Base-by-base conservation (phyloP, 1,140 invertebrate genomes). In the Charaxes varanes region DNA sequence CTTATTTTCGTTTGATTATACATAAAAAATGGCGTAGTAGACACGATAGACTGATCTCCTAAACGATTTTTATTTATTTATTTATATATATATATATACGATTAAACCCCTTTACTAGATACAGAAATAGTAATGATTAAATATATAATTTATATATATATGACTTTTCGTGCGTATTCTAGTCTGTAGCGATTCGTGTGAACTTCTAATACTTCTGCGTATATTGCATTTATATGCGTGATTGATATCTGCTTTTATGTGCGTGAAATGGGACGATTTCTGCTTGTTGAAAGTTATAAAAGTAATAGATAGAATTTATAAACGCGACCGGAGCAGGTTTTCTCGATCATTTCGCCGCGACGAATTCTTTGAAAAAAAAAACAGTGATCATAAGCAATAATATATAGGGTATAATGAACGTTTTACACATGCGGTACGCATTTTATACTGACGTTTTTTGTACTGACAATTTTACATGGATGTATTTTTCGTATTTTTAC, bases 211-310 rank as follows among this genome's bases (percentile, higher is more conserved):
- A 27, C 28, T 23, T 28, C 16, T 16, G 12, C 22, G 8, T 41
- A 17, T 18, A 19, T 10, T 13, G 16, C 5, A 6, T 1, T 34
- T 13, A 10, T 33, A 22, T n/a, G 22, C 2, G n/a, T 27, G 23
- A 5, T 26, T n/a, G 14, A 26, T 33, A 33, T 3, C 21, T 31
- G 30, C 21, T 14, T 21, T 32, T 10, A 13, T 18, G 6, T 13
- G 46, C 44, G 47, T 26, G 53, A 58, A 65, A 62, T 64, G 56
- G 62, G 65, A 65, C 59, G 49, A 23, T 47, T 51, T 52, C 33
- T 47, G 48, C 19, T 23, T 53, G 26, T 37, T 41, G 15, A 23
- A n/a, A 33, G 21, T 16, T 34, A 2, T 6, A 21, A 6, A 11
- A 11, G 3, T 33, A 18, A 4, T 5, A 33, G 2, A 0, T 15